phyloP scores from a whole-genome alignment of 2,888 invertebrate species.

The Lottia gigantea region DNA sequence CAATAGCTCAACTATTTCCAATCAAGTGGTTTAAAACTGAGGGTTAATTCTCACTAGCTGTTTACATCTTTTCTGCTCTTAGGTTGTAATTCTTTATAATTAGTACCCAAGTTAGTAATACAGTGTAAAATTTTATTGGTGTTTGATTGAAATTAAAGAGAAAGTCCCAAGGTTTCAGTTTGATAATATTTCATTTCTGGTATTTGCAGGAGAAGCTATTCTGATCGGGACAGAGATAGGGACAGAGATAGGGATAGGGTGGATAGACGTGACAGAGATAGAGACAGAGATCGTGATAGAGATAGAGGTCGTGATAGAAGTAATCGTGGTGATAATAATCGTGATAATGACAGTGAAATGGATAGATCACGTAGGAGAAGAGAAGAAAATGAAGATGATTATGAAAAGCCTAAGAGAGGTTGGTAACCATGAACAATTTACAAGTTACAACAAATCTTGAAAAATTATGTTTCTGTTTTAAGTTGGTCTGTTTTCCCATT shows the following conservation, averaged over 20 bases:
- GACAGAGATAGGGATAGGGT: conserved; percentile 27
- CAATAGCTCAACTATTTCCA: too few relatives aligned
- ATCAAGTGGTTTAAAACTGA: too few relatives aligned
- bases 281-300: conserved; percentile 23
- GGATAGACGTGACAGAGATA: conserved; percentile 20
- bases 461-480: too few relatives aligned
- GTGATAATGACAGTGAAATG: conserved; percentile 43
- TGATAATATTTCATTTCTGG: neutral
- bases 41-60: too few relatives aligned
- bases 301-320: conserved; percentile 34
- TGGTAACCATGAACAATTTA: too few relatives aligned
- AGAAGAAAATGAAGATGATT: conserved; percentile 66
- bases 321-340: conserved; percentile 69
- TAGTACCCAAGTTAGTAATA: neutral
- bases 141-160: conserved; percentile 10
- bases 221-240: conserved; percentile 17
- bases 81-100: too few relatives aligned
- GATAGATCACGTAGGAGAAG: conserved; percentile 66
- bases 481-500: too few relatives aligned
- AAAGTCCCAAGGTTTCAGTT: neutral
- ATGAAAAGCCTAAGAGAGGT: conserved; percentile 42
- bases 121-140: neutral
- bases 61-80: too few relatives aligned
- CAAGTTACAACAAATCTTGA: too few relatives aligned
- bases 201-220: neutral